These are phyloP conservation scores for Coelinius sp. DNA, from an alignment of 2,888 invertebrate genomes.

Conservation along the genomic window DNA sequence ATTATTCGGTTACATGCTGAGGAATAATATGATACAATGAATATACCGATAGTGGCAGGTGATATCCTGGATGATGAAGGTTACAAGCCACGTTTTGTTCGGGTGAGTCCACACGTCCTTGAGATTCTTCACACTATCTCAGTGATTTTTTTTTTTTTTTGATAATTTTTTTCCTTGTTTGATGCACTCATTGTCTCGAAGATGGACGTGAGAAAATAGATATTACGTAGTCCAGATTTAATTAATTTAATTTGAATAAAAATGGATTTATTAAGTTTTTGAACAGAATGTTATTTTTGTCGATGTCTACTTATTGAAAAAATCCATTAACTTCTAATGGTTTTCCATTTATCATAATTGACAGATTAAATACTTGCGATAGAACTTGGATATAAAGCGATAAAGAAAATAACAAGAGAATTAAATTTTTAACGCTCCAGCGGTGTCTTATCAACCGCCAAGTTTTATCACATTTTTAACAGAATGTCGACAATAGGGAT, in stretches of 20 bases:
- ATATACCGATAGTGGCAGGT: constrained; percentile 68
- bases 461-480: background rate
- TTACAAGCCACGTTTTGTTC: constrained; percentile 66
- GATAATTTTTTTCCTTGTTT: background rate
- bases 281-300: background rate
- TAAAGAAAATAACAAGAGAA: background rate
- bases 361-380: too few relatives aligned
- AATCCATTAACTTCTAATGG: constrained; percentile 3
- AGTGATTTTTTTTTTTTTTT: background rate
- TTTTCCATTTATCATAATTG: background rate
- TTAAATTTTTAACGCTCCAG: background rate
- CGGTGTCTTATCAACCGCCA: background rate
- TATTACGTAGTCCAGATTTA: background rate
- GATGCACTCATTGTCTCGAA: constrained; percentile 41
- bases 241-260: background rate
- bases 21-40: constrained; percentile 60
- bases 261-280: background rate
- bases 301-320: background rate
- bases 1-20: constrained; percentile 8
- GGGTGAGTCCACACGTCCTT: constrained; percentile 58
- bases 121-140: constrained; percentile 26
- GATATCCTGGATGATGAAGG: constrained; percentile 65
- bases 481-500: background rate
- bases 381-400: background rate
- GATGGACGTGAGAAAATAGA: constrained; percentile 16